phyloP scores from a whole-genome alignment of 2,113 vertebrate genomes.

The Tringa solitaria region DNA sequence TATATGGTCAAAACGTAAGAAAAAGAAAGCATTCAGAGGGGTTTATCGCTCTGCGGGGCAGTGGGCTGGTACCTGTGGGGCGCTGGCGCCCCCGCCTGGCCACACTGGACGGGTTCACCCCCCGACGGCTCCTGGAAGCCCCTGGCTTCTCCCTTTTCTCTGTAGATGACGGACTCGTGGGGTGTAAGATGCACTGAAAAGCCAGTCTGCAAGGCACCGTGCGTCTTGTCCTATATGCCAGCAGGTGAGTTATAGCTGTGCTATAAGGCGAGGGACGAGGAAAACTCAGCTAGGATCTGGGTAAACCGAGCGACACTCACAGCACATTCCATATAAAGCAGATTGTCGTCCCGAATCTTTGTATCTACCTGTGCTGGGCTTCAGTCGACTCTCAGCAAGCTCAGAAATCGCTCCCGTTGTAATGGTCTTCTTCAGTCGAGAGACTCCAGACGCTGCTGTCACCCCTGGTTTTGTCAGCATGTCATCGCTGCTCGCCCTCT shows the following conservation, averaged over 20 bases:
- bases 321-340: not conserved
- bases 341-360: not conserved
- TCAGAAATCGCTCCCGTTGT: constrained; percentile 90
- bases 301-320: accelerated
- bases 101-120: not conserved
- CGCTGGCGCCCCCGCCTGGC: not conserved
- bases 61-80: not conserved
- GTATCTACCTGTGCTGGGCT: constrained; percentile 78
- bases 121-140: accelerated
- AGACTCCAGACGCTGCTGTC: constrained; percentile 59
- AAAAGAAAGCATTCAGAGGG: accelerated
- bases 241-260: not conserved
- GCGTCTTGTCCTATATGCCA: accelerated
- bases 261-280: accelerated
- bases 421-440: constrained; percentile 88
- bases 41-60: accelerated
- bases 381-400: constrained; percentile 82
- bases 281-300: not conserved
- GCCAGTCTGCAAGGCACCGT: not conserved
- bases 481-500: constrained; percentile 94
- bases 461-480: constrained; percentile 83
- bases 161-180: accelerated
- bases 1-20: accelerated
- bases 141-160: not conserved
- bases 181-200: not conserved